Evolutionary conservation across 2,797 vertebrate species (phyloP).

Genomic region (Labeo calbasu): DNA sequence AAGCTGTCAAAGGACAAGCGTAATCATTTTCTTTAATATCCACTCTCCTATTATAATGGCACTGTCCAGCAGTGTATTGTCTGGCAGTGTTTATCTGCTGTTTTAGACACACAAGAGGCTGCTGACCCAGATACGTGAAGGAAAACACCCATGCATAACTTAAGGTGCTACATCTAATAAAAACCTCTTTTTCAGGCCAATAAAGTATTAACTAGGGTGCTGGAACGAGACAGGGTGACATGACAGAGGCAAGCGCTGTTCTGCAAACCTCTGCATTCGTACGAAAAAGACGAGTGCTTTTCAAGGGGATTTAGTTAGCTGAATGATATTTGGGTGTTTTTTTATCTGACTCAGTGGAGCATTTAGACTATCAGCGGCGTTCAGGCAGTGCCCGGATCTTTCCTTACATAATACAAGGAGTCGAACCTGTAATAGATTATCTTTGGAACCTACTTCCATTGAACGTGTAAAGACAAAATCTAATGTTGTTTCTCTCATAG

Average conservation of each 20-base stretch:
- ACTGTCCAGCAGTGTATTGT: constrained; percentile 28
- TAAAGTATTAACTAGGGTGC: constrained; percentile 51
- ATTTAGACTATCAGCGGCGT: constrained; percentile 19
- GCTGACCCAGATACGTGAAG: constrained; percentile 55
- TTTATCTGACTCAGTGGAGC: constrained; percentile 31
- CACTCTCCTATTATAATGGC: constrained; percentile 12
- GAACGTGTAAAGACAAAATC: constrained; percentile 5
- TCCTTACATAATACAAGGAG: neutral
- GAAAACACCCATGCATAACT: constrained; percentile 50
- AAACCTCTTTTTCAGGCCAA: constrained; percentile 50
- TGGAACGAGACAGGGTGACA: constrained; percentile 40
- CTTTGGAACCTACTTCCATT: neutral
- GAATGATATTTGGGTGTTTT: constrained; percentile 28
- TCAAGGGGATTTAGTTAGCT: constrained; percentile 27
- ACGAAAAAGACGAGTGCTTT: constrained; percentile 23
- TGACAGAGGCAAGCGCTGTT: neutral
- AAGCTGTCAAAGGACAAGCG: neutral
- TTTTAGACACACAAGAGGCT: constrained; percentile 27
- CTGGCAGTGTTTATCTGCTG: constrained; percentile 31
- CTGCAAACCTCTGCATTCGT: constrained; percentile 15
- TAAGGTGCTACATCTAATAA: constrained; percentile 46
- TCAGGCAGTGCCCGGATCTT: constrained; percentile 2
- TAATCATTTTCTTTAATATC: constrained; percentile 32
- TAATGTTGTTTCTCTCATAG: neutral
- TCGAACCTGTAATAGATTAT: constrained; percentile 12